Evolutionary conservation across 1,140 invertebrate genomes (phyloP), one percentile per base, ranked within the genome.

Genomic region (Trissolcus basalis): DNA sequence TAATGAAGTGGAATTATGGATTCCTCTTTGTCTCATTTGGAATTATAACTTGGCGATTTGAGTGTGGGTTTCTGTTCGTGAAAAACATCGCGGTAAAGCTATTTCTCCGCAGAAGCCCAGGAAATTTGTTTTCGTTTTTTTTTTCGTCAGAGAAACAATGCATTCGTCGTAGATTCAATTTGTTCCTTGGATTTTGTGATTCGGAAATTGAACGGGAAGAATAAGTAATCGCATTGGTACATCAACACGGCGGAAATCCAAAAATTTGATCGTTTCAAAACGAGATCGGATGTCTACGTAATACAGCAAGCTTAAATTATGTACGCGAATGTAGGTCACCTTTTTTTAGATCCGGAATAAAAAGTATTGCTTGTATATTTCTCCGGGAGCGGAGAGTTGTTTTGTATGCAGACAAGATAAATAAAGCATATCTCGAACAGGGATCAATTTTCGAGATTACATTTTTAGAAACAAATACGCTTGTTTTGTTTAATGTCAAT

Each of bases 281-380:
- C 3, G 36, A 39, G n/a, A 39, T 39, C n/a, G 9, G 36, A 39
- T 27, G 19, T 27, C 19, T 48, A 45, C 27, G 51, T 54, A 64
- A 54, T 54, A 33, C n/a, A 14, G 14, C 11, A 12, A 39, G 50
- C 12, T 65, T 12, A 48, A 44, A 51, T 47, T 39, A 39, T 39
- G 36, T 55, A 67, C 43, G 53, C 39, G 19, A 50, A 67, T 56
- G 45, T 67, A 67, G 63, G 63, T 50, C 63, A 50, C 47, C 53
- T 39, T 47, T 67, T 67, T 67, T 45, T 67, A 56, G 61, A 65
- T 65, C 44, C 44, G 55, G 63, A 67, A 54, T 56, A 67, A 51
- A 45, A 6, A 27, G 48, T 51, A 67, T 67, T 45, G 54, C 45
- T 51, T 45, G 36, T 58, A 67, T 48, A 67, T 67, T 67, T 67